These are phyloP conservation scores for Scaptomyza graminum DNA, from an alignment of 1,140 invertebrate genomes.

Conservation along the genomic window DNA sequence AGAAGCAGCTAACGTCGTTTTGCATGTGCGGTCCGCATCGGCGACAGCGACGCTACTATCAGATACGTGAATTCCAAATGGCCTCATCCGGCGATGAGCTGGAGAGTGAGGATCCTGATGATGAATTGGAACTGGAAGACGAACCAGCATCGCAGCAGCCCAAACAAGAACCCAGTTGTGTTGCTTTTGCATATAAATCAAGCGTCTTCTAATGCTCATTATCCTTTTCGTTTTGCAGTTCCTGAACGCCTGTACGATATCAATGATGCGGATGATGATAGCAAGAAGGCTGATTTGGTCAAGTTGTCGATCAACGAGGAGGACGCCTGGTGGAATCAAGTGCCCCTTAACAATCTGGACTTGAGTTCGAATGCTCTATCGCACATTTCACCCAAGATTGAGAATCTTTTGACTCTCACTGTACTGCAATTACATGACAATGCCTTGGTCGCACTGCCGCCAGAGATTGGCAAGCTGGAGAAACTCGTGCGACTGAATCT, in stretches of 20 bases:
- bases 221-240: slow-evolving; percentile 85
- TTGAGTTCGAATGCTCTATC: slow-evolving; percentile 91
- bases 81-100: slow-evolving; percentile 73
- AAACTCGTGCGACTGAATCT: slow-evolving; percentile 91
- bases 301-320: slow-evolving; percentile 85
- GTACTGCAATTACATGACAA: slow-evolving; percentile 93
- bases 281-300: slow-evolving; percentile 87
- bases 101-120: slow-evolving; percentile 75
- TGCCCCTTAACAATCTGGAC: slow-evolving; percentile 90
- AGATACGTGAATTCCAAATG: slow-evolving; percentile 80
- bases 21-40: slow-evolving; percentile 77
- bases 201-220: slow-evolving; percentile 17
- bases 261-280: slow-evolving; percentile 89
- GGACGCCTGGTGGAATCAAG: slow-evolving; percentile 93
- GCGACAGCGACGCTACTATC: slow-evolving; percentile 70
- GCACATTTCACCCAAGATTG: slow-evolving; percentile 88
- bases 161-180: slow-evolving; percentile 45
- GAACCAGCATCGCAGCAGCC: slow-evolving; percentile 36
- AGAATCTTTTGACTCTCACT: slow-evolving; percentile 88
- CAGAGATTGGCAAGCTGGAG: slow-evolving; percentile 90
- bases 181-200: not conserved
- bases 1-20: slow-evolving; percentile 77
- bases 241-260: slow-evolving; percentile 92
- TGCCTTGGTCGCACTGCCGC: slow-evolving; percentile 88
- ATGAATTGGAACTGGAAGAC: slow-evolving; percentile 71